Base-by-base conservation (phyloP, 2,113 vertebrate species). In the Xerus inauris region DNA sequence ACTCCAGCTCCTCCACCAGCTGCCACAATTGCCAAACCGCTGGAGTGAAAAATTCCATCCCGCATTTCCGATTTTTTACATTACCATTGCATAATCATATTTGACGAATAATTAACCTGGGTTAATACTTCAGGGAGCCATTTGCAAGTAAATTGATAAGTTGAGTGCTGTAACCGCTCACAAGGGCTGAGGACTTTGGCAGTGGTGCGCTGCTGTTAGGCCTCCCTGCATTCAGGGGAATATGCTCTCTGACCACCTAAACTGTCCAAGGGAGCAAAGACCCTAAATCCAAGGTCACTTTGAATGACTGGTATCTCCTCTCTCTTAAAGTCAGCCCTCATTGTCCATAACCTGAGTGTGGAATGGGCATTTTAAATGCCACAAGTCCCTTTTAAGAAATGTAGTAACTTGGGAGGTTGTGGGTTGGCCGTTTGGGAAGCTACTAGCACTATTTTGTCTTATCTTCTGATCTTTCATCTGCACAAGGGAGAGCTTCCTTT, bases 21-120 rank as follows among this genome's bases (percentile, higher is more conserved):
- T 99, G 99, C 99, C 98, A 98, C 98, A 99, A 99, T 99, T 98
- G 98, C 98, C 99, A 98, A 99, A 99, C 98, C 89, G 98, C 99
- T 99, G 99, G 99, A 99, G 99, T 99, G 98, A 99, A 99, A 99
- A 99, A 99, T 99, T 99, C 99, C 99, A 99, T 99, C 99, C 99
- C 95, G 98, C 98, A 87, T 98, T 99, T 98, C 99, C 98, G 98
- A 98, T 98, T 98, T 99, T 99, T 99, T 99, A 98, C 98, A 99
- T 99, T 99, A 99, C 98, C 98, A 98, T 99, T 98, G 98, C 99
- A 99, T 99, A 99, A 99, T 99, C 99, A 99, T 99, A 99, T 99
- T 99, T 99, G 99, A 99, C 98, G 98, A 99, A 99, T 99, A 99
- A 99, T 99, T 99, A 99, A 99, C 99, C 99, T 98, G 97, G 98